phyloP scores from a whole-genome alignment of 2,888 invertebrate species.

The Ophion slaviceki region DNA sequence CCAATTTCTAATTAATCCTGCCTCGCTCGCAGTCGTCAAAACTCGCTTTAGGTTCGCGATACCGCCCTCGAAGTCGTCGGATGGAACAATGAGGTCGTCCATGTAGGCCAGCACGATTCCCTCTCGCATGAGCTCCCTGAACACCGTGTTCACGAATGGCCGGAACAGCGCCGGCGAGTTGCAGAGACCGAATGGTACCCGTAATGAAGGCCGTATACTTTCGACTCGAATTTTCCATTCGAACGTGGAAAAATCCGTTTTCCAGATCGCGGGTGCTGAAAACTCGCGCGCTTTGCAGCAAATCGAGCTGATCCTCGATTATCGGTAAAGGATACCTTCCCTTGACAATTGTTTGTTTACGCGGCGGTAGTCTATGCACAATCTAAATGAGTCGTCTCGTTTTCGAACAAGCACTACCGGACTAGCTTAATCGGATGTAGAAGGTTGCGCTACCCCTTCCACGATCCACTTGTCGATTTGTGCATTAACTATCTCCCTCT shows the following conservation, averaged over 20 bases:
- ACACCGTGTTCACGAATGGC: conserved; percentile 3
- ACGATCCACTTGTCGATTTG: conserved; percentile 19
- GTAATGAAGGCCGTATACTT: conserved; percentile 4
- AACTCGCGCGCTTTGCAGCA: background rate
- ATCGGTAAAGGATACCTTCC: conserved; percentile 1
- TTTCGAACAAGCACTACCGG: conserved; percentile 10
- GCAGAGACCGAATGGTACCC: conserved; percentile 17
- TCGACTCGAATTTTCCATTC: conserved; percentile 5
- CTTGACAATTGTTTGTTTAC: background rate
- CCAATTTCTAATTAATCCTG: conserved; percentile 2
- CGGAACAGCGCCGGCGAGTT: conserved; percentile 6
- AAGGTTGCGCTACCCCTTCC: background rate
- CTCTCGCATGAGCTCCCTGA: background rate
- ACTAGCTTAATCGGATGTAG: conserved; percentile 9
- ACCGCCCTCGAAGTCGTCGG: background rate
- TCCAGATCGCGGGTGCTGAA: conserved; percentile 11
- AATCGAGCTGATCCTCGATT: conserved; percentile 9
- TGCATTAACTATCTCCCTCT: conserved; percentile 6
- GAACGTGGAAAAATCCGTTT: conserved; percentile 16
- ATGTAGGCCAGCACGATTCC: conserved; percentile 11
- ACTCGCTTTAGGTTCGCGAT: background rate
- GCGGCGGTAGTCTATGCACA: background rate
- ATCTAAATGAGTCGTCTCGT: conserved; percentile 1
- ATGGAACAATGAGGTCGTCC: conserved; percentile 16
- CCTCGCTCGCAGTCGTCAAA: background rate